These are phyloP conservation scores for Rhopalosiphum nymphaeae DNA, from an alignment of 2,888 invertebrate species.

Conservation along the genomic window DNA sequence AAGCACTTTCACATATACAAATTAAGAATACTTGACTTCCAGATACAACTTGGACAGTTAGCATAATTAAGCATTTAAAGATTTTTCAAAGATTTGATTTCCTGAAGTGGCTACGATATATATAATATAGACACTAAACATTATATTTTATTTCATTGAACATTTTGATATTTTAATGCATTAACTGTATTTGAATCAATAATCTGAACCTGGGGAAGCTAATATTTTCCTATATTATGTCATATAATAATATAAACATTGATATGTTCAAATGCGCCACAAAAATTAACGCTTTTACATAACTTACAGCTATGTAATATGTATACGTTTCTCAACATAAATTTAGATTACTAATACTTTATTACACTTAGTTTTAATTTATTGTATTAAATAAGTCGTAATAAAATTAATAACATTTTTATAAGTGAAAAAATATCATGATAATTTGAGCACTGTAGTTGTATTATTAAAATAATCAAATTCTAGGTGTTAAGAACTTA, in stretches of 20 bases:
- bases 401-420: not conserved
- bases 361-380: not conserved
- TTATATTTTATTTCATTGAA: not conserved
- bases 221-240: not conserved
- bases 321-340: not conserved
- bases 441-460: not conserved
- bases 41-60: no score
- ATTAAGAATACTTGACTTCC: no score
- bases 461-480: not conserved
- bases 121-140: not conserved
- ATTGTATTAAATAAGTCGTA: not conserved
- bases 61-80: no score
- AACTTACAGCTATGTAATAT: not conserved
- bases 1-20: no score
- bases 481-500: not conserved
- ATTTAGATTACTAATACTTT: not conserved
- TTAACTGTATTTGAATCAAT: not conserved
- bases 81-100: no score
- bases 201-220: not conserved
- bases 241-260: not conserved
- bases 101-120: not conserved
- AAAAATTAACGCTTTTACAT: not conserved
- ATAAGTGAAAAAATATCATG: not conserved
- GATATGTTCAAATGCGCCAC: not conserved
- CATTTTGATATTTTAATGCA: not conserved